Base-by-base conservation (phyloP, 2,888 invertebrate species). In the Limnephilus lunatus region DNA sequence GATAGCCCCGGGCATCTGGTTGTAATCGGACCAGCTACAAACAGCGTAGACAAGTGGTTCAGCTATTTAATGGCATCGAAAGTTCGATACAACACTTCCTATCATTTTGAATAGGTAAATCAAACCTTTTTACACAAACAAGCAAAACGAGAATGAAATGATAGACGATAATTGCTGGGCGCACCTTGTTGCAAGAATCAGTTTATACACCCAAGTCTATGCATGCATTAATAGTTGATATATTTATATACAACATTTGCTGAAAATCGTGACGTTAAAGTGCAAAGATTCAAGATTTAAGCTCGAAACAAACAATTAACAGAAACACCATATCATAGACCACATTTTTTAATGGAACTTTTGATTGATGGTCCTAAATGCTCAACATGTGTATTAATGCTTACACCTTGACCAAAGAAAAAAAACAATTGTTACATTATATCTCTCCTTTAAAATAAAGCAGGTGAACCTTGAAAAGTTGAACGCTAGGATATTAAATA, bases 381-480 rank as follows among this genome's bases (percentile, higher is more conserved):
- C 82, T 82, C 31, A n/a, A n/a, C 68, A 68, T 68, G 68, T 68
- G 68, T 68, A 68, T 68, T 68, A 68, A 68, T 68, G 68, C 68
- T n/a, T 9, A 68, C 68, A 68, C 68, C 68, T 68, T 68, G 68
- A 68, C 25, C 68, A 68, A 68, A 25, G 68, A 68, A 68, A 68
- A 68, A 68, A 25, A 68, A 25, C 68, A n/a, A 83, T 25, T 83
- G 83, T 83, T 25, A 25, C 48, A 39, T 86, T 44, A 44, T 48
- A n/a, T 32, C 48, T 48, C n/a, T 86, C 86, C 44, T 30, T 32
- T 39, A 25, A 32, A 86, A 44, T 32, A 32, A 39, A 86, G 25
- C 88, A 88, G 88, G 88, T 88, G 88, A 53, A 32, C 88, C 88
- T 88, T 88, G 88, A 88, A 88, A 80, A 31, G 32, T 88, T 25